These are phyloP conservation scores for Harpagoxenus sublaevis DNA, from an alignment of 2,888 invertebrate species.

Conservation along the genomic window DNA sequence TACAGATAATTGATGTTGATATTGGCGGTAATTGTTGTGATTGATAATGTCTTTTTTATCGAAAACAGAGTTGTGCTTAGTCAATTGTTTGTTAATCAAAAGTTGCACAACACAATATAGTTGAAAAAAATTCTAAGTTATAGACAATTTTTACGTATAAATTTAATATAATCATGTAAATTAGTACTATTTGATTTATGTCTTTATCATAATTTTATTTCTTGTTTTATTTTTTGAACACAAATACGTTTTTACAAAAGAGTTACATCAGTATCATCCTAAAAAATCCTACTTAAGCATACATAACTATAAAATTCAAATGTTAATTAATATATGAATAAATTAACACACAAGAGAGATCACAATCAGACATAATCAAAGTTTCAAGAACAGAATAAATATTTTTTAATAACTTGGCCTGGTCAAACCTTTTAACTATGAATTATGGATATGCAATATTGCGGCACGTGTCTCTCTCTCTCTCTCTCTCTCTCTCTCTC, in stretches of 20 bases:
- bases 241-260: not conserved
- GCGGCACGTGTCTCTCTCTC: not conserved
- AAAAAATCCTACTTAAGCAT: not conserved
- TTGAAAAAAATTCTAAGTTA: not conserved
- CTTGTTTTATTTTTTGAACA: not conserved
- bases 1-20: not conserved
- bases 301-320: not conserved
- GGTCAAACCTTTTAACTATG: not conserved
- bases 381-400: not conserved
- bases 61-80: not conserved
- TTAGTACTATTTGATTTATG: too few species aligned
- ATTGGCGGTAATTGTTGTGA: not conserved
- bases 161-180: too few species aligned
- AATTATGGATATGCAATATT: not conserved
- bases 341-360: not conserved
- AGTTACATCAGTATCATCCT: not conserved
- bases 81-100: not conserved
- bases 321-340: not conserved
- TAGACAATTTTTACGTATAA: too few species aligned
- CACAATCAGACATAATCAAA: not conserved
- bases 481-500: too few species aligned
- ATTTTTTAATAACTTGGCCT: not conserved
- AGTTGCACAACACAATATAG: not conserved
- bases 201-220: too few species aligned
- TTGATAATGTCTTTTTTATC: not conserved